Percentiles rank a stretch among this genome's conserved stretches.
Evolutionary conservation across 2,888 invertebrate species (phyloP).

Genomic region (Chalcis sispes): DNA sequence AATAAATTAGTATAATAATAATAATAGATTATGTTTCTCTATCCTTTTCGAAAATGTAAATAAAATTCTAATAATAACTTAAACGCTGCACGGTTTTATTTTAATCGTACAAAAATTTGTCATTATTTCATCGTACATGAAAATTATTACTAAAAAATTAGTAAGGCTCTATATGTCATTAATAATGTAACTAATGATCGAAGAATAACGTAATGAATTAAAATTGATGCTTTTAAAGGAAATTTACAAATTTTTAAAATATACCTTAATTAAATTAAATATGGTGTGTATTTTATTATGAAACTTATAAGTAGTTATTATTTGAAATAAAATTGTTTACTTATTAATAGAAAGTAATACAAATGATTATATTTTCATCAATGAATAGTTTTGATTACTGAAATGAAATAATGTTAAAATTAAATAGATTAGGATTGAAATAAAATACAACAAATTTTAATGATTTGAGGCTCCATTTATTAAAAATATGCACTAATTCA

Average conservation of each 20-base stretch:
- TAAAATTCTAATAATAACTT: constrained; percentile 41
- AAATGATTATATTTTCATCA: neutral
- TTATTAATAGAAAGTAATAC: neutral
- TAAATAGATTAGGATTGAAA: constrained; percentile 10
- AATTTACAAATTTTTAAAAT: too few relatives aligned
- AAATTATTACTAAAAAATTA: too few relatives aligned
- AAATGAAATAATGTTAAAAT: neutral
- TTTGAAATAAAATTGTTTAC: neutral
- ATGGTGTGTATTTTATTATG: neutral
- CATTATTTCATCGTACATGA: neutral
- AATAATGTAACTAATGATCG: too few relatives aligned
- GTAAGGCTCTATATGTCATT: too few relatives aligned
- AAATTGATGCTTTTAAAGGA: too few relatives aligned
- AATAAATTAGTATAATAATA: constrained; percentile 13
- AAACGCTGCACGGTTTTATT: too few relatives aligned
- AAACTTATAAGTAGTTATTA: neutral
- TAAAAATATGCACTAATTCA: constrained; percentile 75
- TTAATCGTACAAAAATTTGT: constrained; percentile 29
- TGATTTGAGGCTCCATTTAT: constrained; percentile 73
- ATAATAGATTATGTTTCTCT: constrained; percentile 21
- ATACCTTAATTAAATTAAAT: neutral
- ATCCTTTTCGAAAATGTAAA: constrained; percentile 36
- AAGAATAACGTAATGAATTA: too few relatives aligned
- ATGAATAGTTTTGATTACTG: too few relatives aligned
- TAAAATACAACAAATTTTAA: constrained; percentile 29